Base-by-base conservation (phyloP, 2,888 invertebrate species). In the Hyposoter dolosus region DNA sequence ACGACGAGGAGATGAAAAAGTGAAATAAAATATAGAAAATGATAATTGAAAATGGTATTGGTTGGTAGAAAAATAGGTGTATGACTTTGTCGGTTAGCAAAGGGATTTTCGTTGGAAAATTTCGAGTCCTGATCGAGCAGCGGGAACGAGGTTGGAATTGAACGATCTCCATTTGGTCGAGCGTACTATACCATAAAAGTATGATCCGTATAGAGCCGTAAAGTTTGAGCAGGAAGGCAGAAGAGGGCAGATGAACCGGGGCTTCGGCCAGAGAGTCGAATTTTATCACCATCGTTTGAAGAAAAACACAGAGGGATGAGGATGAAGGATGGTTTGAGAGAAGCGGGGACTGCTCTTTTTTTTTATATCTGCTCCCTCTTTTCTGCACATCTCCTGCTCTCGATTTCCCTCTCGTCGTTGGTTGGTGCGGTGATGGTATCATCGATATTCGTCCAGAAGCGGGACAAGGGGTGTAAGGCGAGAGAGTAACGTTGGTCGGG, bases 251-350 rank as follows among this genome's bases (percentile, higher is more conserved):
- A 85, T 83, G 81, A 84, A 85, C 72, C 79, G 50, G 83, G 53
- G 72, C 74, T 84, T 80, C 65, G 78, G 71, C 65, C 71, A 74
- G 72, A 65, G 81, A 82, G 84, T 85, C 83, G 85, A 85, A 87
- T 88, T 88, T 88, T 88, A 88, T 88, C 87, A 83, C 72, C 80
- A 85, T 84, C 85, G 83, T 85, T 88, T 88, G 85, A 86, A 81
- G 83, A 87, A 87, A 84, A 85, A 85, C 76, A 71, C 77, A 75
- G 83, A 84, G 75, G 80, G 69, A 63, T 76, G 45, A 75, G 75
- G 3, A 78, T 69, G 69, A 50, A 71, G 53, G 45, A 50, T 71
- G 56, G 71, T 75, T 60, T 43, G 35, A 66, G 50, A 56, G 72
- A 66, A 79, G 35, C 77, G 63, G 50, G 69, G 53, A 76, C 53